Percentiles rank a stretch among this genome's conserved stretches.
These are phyloP conservation scores for Limenitis camilla DNA, from an alignment of 2,888 invertebrate species.

Conservation along the genomic window DNA sequence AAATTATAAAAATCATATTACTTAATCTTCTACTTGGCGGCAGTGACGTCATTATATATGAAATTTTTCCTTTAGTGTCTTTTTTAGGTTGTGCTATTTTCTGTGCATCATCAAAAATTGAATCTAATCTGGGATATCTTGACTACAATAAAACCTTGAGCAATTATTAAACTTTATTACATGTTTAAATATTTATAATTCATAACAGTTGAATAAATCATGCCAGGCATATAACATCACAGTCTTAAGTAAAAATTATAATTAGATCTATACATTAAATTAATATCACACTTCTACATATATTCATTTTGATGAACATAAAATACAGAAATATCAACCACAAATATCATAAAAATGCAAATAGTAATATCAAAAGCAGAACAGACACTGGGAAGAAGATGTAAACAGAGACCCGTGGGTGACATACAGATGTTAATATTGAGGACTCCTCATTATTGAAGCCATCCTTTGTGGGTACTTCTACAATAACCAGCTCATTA, in stretches of 20 bases:
- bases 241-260: conserved; percentile 23
- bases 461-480: conserved; percentile 87
- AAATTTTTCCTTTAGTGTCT: no score
- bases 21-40: no score
- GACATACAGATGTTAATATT: conserved; percentile 83
- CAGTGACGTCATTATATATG: no score
- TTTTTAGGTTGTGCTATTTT: no score
- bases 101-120: no score
- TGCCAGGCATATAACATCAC: conserved; percentile 28
- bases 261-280: conserved; percentile 41
- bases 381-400: conserved; percentile 86
- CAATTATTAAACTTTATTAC: background rate
- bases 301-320: conserved; percentile 54
- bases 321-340: conserved; percentile 46
- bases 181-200: conserved; percentile 9
- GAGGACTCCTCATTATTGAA: conserved; percentile 85
- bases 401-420: conserved; percentile 86
- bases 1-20: no score
- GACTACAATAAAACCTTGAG: no score
- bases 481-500: conserved; percentile 86
- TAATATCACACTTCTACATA: conserved; percentile 69
- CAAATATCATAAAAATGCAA: conserved; percentile 84
- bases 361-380: conserved; percentile 82
- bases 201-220: conserved; percentile 16
- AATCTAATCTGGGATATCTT: no score